A percentile compares a stretch with the other conserved stretches of the same genome.
Evolutionary conservation across 2,888 invertebrate genomes (phyloP).

Genomic region (Diachrysia chrysitis): DNA sequence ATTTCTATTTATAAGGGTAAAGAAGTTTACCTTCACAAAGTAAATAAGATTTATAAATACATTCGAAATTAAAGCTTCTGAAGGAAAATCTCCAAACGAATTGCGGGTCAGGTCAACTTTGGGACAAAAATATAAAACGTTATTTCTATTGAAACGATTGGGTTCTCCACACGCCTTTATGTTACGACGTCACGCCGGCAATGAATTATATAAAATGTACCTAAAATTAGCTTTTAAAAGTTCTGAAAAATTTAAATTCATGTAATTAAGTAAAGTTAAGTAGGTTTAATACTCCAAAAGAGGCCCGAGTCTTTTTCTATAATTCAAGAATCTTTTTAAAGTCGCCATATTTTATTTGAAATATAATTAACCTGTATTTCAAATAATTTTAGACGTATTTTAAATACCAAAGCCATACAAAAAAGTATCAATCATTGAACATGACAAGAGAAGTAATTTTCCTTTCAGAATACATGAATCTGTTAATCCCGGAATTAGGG

Average conservation of each 20-base stretch:
- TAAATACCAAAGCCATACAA: not conserved
- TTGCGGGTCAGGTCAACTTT: slow-evolving; percentile 21
- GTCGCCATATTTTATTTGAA: too few species aligned
- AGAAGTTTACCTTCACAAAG: slow-evolving; percentile 13
- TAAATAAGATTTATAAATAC: slow-evolving; percentile 27
- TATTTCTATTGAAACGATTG: slow-evolving; percentile 30
- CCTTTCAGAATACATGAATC: not conserved
- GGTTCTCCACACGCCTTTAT: slow-evolving; percentile 25
- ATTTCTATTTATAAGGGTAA: not conserved
- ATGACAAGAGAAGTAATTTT: not conserved
- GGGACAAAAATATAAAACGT: slow-evolving; percentile 29
- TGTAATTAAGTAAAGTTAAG: not conserved
- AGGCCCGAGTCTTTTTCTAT: too few species aligned
- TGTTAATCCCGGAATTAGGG: slow-evolving; percentile 23
- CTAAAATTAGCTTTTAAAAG: slow-evolving; percentile 23
- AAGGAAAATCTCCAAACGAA: slow-evolving; percentile 33
- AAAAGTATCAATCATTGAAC: not conserved
- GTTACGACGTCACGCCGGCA: slow-evolving; percentile 30
- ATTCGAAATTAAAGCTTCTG: slow-evolving; percentile 18
- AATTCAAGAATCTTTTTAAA: too few species aligned
- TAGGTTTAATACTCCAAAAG: not conserved
- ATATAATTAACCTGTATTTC: too few species aligned
- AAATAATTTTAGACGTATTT: not conserved
- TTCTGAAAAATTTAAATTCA: slow-evolving; percentile 13
- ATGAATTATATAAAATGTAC: slow-evolving; percentile 39